Conservation (phyloP, 2,888 invertebrate genomes). For the Elmis aenea region DNA sequence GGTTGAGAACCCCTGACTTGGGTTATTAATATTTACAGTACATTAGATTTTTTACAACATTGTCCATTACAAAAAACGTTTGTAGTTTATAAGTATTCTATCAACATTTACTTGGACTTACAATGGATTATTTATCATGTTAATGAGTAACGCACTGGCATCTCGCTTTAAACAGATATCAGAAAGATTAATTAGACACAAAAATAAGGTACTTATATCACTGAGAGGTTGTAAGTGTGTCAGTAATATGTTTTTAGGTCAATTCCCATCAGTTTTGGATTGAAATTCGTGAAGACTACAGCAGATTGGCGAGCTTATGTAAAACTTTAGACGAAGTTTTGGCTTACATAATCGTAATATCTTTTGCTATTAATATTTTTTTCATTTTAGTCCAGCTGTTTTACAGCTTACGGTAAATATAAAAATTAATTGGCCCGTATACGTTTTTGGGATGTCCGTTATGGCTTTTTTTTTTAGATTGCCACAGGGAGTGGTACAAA, state of each 20-base stretch:
- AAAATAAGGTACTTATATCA: conserved; percentile 6
- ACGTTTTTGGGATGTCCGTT: background rate
- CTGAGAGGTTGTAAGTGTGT: too few species aligned
- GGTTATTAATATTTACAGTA: too few species aligned
- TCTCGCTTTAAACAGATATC: conserved; percentile 56
- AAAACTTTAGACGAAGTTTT: conserved; percentile 55
- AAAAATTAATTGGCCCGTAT: too few species aligned
- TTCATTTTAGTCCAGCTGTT: conserved; percentile 67
- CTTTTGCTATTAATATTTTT: conserved; percentile 64
- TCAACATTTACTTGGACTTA: conserved; percentile 70
- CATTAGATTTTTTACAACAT: too few species aligned
- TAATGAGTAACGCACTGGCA: conserved; percentile 64
- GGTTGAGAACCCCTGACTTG: too few species aligned
- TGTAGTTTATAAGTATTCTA: conserved; percentile 48
- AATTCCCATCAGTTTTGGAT: conserved; percentile 54
- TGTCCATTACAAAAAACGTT: too few species aligned
- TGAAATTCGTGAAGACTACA: conserved; percentile 58
- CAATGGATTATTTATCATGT: conserved; percentile 66
- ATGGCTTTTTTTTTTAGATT: background rate
- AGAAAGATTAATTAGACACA: conserved; percentile 9
- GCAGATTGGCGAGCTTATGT: conserved; percentile 56
- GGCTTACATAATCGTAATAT: conserved; percentile 58
- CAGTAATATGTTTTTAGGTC: too few species aligned
- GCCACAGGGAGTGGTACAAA: conserved; percentile 38
- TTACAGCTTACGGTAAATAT: conserved; percentile 51